Conservation (phyloP, 1,140 invertebrate species). For the Pantala flavescens region DNA sequence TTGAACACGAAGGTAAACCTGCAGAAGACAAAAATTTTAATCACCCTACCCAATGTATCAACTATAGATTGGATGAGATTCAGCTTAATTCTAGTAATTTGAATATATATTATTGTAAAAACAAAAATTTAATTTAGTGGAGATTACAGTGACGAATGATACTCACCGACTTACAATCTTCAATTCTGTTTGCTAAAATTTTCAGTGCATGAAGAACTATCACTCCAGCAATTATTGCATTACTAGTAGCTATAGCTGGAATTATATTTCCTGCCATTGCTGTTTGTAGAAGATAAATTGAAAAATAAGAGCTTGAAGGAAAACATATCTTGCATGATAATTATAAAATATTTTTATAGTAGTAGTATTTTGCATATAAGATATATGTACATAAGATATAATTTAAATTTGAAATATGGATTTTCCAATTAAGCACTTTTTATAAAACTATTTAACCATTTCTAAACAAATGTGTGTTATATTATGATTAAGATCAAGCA, state of each 20-base stretch:
- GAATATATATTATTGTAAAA: constrained; percentile 37
- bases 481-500: no score
- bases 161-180: constrained; percentile 60
- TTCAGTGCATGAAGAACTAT: constrained; percentile 82
- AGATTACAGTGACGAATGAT: neutral
- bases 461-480: no score
- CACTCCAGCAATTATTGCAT: constrained; percentile 91
- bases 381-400: no score
- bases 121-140: neutral
- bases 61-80: constrained; percentile 28
- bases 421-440: no score
- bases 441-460: no score
- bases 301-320: constrained; percentile 14
- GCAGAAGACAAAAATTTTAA: constrained; percentile 8
- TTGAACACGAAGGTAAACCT: neutral
- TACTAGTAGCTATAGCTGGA: constrained; percentile 96
- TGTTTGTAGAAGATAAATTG: constrained; percentile 35
- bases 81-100: constrained; percentile 41
- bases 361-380: no score
- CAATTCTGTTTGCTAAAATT: constrained; percentile 58
- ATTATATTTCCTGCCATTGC: constrained; percentile 98
- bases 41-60: constrained; percentile 14
- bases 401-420: no score
- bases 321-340: neutral
- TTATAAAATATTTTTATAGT: no score